phyloP scores from a whole-genome alignment of 2,113 vertebrate genomes.

The Smithornis capensis region DNA sequence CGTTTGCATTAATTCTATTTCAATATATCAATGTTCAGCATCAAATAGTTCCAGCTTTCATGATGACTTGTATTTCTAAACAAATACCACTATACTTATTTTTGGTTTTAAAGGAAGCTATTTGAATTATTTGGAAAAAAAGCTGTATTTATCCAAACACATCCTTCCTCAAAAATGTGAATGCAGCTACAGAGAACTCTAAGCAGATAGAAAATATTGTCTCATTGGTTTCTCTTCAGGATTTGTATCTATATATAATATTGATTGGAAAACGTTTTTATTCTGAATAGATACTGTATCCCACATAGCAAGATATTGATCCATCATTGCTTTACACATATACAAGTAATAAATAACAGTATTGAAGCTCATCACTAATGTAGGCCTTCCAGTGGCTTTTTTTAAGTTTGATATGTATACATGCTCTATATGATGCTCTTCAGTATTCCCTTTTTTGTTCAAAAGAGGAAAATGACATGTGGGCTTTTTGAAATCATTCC shows the following conservation, averaged over 20 bases:
- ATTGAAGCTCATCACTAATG: not conserved
- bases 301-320: not conserved
- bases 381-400: not conserved
- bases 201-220: not conserved
- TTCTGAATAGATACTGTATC: not conserved
- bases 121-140: not conserved
- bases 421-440: not conserved
- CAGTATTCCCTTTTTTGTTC: not conserved
- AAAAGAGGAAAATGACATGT: not conserved
- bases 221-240: not conserved
- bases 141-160: not conserved
- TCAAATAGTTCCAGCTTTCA: not conserved
- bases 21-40: not conserved
- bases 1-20: not conserved
- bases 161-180: not conserved
- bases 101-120: not conserved
- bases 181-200: not conserved
- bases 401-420: not conserved
- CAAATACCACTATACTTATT: not conserved
- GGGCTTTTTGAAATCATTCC: not conserved
- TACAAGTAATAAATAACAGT: not conserved
- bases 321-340: not conserved
- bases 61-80: not conserved
- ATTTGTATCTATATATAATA: not conserved
- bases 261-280: not conserved